Conservation (phyloP, 2,888 invertebrate species). For the Trachelus stipa region DNA sequence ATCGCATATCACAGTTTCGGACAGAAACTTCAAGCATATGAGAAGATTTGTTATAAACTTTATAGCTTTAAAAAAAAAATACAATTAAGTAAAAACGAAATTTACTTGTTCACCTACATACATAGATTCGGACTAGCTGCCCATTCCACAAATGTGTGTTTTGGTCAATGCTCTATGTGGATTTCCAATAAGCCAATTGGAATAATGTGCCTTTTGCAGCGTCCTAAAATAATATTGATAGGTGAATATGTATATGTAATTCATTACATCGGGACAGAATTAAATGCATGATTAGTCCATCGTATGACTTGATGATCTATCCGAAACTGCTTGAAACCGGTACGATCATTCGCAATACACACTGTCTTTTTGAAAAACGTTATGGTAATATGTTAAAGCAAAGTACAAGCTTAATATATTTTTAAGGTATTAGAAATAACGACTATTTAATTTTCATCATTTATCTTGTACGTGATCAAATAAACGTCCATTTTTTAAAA, state of each 20-base stretch:
- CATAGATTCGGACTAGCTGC: background rate
- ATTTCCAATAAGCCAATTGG: background rate
- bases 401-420: background rate
- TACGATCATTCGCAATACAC: conserved; percentile 4
- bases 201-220: background rate
- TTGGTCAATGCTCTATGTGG: background rate
- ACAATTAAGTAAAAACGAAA: background rate
- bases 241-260: background rate
- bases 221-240: background rate
- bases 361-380: background rate
- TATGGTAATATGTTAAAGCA: background rate
- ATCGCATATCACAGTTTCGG: background rate
- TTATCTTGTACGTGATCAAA: background rate
- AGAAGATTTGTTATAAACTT: background rate
- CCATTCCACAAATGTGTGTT: background rate
- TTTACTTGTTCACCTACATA: background rate
- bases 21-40: background rate
- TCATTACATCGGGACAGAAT: background rate
- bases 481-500: conserved; percentile 5
- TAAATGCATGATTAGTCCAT: background rate
- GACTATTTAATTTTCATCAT: background rate
- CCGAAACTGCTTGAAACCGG: conserved; percentile 1
- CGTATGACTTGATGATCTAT: background rate
- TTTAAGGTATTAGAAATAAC: conserved; percentile 1
- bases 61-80: background rate